Percentiles rank a stretch among this genome's conserved stretches.
phyloP scores from a whole-genome alignment of 2,888 invertebrate species.

The Atethmia centrago region DNA sequence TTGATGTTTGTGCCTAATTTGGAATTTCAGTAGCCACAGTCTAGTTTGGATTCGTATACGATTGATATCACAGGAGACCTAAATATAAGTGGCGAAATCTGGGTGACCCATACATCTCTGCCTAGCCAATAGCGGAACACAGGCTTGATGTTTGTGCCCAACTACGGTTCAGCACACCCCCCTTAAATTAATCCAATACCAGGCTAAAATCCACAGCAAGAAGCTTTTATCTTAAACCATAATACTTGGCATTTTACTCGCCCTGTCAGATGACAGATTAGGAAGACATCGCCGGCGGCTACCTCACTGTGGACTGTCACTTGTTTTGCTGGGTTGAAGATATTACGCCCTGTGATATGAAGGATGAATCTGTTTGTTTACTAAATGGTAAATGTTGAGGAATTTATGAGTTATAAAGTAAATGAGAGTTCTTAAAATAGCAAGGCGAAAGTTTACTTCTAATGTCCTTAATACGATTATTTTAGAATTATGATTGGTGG shows the following conservation, averaged over 20 bases:
- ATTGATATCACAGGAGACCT: not conserved
- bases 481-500: not conserved
- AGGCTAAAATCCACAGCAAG: not conserved
- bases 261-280: conserved; percentile 70
- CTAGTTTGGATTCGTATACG: not conserved
- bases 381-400: not conserved
- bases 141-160: not conserved
- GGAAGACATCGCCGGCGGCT: conserved; percentile 58
- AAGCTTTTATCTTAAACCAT: conserved; percentile 11
- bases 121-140: no score
- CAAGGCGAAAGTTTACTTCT: not conserved
- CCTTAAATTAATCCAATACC: not conserved
- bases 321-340: conserved; percentile 40
- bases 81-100: not conserved
- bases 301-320: conserved; percentile 49
- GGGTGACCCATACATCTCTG: not conserved
- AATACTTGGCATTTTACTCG: conserved; percentile 43
- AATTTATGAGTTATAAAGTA: not conserved
- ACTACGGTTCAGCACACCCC: not conserved
- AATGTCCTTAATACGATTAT: not conserved
- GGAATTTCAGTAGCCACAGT: not conserved
- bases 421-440: not conserved
- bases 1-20: not conserved
- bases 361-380: conserved; percentile 25
- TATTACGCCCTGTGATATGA: conserved; percentile 24